phyloP scores from a whole-genome alignment of 2,888 invertebrate genomes.

The Xanthia icteritia region DNA sequence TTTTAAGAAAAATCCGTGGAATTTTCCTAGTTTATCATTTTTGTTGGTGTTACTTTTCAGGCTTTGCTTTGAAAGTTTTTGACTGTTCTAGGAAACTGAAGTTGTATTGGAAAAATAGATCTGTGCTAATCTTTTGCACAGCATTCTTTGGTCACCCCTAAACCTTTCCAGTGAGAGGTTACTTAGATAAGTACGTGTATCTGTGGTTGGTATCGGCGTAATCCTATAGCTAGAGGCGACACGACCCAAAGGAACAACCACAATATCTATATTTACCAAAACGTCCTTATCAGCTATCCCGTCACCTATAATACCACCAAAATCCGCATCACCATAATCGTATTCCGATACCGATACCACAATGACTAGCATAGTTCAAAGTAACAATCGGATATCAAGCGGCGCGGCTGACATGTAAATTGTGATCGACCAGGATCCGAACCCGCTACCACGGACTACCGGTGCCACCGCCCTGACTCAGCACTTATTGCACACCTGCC shows the following conservation, averaged over 20 bases:
- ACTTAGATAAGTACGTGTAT: neutral
- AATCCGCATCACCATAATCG: constrained; percentile 82
- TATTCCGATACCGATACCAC: constrained; percentile 75
- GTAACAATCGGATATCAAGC: constrained; percentile 88
- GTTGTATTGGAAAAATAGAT: neutral
- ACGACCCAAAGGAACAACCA: neutral
- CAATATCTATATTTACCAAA: constrained; percentile 16
- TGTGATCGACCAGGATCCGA: constrained; percentile 86
- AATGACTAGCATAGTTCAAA: constrained; percentile 81
- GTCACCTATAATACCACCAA: constrained; percentile 67
- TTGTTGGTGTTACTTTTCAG: too few relatives aligned
- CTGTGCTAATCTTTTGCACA: neutral
- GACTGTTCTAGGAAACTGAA: neutral
- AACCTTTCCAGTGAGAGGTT: neutral
- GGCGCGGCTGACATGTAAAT: constrained; percentile 89
- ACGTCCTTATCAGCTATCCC: constrained; percentile 42
- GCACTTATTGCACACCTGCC: constrained; percentile 87
- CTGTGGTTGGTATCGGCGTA: neutral
- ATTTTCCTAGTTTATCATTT: neutral
- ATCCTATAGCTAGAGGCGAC: neutral
- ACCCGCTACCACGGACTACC: constrained; percentile 88
- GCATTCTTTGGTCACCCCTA: neutral
- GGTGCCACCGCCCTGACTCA: constrained; percentile 89
- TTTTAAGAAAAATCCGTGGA: too few relatives aligned
- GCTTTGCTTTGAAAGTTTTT: neutral